Evolutionary conservation across 2,888 invertebrate species (phyloP).

Genomic region (Rotaria macrura): DNA sequence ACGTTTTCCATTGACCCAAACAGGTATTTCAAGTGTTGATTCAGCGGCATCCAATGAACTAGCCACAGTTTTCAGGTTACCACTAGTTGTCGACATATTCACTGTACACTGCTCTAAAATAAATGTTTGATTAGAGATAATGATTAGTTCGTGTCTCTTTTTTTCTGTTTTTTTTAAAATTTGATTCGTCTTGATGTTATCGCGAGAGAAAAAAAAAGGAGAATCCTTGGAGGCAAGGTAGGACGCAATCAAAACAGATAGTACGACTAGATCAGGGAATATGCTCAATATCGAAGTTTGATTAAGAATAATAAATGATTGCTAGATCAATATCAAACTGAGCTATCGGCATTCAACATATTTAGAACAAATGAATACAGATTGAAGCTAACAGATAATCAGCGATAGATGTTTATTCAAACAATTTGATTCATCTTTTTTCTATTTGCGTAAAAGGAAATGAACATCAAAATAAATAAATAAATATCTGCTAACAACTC

Average conservation of each 20-base stretch:
- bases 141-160: too few relatives aligned
- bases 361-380: neutral
- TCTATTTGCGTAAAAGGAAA: neutral
- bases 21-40: constrained; percentile 27
- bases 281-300: neutral
- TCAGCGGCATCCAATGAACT: neutral
- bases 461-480: neutral
- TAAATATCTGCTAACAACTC: neutral
- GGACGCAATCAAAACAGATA: neutral
- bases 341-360: neutral
- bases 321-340: neutral
- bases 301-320: neutral
- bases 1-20: constrained; percentile 32
- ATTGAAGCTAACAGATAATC: neutral
- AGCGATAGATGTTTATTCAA: neutral
- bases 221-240: neutral
- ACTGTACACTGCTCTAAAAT: neutral
- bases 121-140: neutral
- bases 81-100: neutral
- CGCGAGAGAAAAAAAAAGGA: neutral
- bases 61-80: neutral
- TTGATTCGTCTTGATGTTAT: neutral
- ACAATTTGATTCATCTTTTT: neutral
- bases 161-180: neutral
- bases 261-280: neutral